Percentiles rank a stretch among this genome's conserved stretches.
Evolutionary conservation across 1,140 invertebrate genomes (phyloP).

Genomic region (Tetramorium parvispinum): DNA sequence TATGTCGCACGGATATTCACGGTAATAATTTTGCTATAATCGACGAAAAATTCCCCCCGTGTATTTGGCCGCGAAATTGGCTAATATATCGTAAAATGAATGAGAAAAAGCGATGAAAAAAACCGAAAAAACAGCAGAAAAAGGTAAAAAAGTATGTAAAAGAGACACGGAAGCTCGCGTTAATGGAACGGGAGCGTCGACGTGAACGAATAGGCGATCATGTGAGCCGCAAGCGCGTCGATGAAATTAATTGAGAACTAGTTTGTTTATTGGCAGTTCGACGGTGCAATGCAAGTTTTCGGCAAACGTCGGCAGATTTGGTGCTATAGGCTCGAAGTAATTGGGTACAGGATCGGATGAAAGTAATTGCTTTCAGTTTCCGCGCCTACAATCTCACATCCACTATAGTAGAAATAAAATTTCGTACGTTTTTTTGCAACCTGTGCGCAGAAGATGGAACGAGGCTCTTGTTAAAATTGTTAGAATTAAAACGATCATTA

Average conservation of each 20-base stretch:
- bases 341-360: constrained; percentile 80
- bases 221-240: constrained; percentile 37
- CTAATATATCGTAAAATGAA: neutral
- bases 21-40: constrained; percentile 5
- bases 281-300: constrained; percentile 60
- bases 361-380: constrained; percentile 81
- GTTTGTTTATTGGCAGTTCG: constrained; percentile 71
- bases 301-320: constrained; percentile 65
- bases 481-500: constrained; percentile 40
- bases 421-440: neutral
- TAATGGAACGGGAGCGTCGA: constrained; percentile 46
- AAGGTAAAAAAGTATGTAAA: neutral
- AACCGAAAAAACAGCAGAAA: neutral
- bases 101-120: neutral
- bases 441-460: neutral
- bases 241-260: constrained; percentile 75
- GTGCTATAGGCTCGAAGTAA: constrained; percentile 68
- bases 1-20: neutral
- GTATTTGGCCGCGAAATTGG: neutral
- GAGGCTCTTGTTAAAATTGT: neutral
- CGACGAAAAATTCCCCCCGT: neutral
- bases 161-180: neutral
- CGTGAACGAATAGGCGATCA: constrained; percentile 51
- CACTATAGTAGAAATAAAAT: neutral
- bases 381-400: neutral